phyloP scores from a whole-genome alignment of 2,113 vertebrate species.

The Ovis aries region ARS-UI_Ramb_v3.0 NC_056059.1:14759501-14760000 shows the following conservation, averaged over 20 bases:
- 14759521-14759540: neutral
- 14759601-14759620: neutral
- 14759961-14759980: no score
- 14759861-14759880: neutral
- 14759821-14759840: neutral
- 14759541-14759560: neutral
- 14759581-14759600: neutral
- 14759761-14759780: neutral
- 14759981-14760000: no score
- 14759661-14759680: neutral
- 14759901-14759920: no score
- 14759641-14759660: neutral
- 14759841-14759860: neutral
- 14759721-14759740: neutral
- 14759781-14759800: neutral
- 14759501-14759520: neutral
- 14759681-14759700: neutral
- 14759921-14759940: no score
- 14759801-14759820: neutral
- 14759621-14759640: neutral
- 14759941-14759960: no score
- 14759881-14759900: fast-evolving
- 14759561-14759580: neutral
- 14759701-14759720: neutral
- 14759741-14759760: neutral